Conservation (phyloP, 2,113 vertebrate species). For the Charadrius vociferus region DNA sequence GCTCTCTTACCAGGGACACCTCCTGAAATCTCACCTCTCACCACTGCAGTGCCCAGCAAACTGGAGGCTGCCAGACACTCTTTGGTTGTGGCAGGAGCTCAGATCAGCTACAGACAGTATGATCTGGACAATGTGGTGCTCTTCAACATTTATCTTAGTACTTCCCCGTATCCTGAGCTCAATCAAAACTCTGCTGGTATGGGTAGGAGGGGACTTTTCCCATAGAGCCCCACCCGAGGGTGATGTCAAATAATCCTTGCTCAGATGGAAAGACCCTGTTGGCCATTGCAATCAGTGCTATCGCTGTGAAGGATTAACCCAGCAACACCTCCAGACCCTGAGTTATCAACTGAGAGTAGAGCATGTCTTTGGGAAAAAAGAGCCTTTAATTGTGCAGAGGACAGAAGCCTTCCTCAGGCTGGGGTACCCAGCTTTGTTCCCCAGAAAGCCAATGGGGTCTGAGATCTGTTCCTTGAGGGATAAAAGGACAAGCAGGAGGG, state of each 20-base stretch:
- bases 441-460: rapidly evolving
- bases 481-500: neutral
- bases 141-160: neutral
- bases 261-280: neutral
- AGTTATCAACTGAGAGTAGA: neutral
- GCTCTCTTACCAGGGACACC: neutral
- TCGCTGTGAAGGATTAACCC: neutral
- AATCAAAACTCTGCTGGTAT: neutral
- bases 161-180: neutral
- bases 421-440: neutral
- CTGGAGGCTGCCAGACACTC: neutral
- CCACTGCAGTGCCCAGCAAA: neutral
- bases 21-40: neutral
- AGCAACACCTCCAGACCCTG: neutral
- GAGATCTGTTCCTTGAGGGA: neutral
- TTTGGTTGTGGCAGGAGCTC: neutral
- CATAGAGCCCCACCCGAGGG: neutral
- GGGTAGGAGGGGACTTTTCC: neutral
- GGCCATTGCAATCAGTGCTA: neutral
- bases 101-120: neutral
- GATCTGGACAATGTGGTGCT: neutral
- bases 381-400: neutral
- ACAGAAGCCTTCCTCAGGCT: neutral
- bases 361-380: neutral
- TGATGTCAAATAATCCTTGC: neutral